Conservation (phyloP, 2,113 vertebrate genomes). For the Channa maculata region DNA sequence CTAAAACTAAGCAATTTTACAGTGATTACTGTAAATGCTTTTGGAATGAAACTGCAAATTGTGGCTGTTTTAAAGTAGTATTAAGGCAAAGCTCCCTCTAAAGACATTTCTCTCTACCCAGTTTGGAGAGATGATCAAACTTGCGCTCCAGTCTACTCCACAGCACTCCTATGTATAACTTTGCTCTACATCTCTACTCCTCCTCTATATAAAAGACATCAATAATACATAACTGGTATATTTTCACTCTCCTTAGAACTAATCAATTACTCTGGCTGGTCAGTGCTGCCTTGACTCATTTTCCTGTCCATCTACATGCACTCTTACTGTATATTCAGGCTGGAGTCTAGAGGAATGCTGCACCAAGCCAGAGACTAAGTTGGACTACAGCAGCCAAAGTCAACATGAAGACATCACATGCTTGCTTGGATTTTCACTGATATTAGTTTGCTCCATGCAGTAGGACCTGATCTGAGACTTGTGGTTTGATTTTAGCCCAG, state of each 20-base stretch:
- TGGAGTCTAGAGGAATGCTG: slow-evolving; percentile 11
- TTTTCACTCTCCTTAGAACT: slow-evolving; percentile 67
- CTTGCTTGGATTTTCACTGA: slow-evolving; percentile 16
- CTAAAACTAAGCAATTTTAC: no score
- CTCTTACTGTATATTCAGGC: slow-evolving; percentile 39
- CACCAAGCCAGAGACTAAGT: slow-evolving; percentile 9
- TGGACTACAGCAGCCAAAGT: background rate
- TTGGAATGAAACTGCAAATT: no score
- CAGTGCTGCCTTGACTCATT: slow-evolving; percentile 40
- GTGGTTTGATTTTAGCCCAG: slow-evolving; percentile 22
- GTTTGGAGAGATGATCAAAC: background rate
- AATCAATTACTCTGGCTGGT: slow-evolving; percentile 69
- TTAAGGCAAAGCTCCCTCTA: no score
- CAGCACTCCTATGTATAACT: slow-evolving; percentile 33
- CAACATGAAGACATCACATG: slow-evolving; percentile 10
- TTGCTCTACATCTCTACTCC: slow-evolving; percentile 35
- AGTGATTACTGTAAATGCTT: no score
- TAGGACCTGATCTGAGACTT: background rate
- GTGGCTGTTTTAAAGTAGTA: no score
- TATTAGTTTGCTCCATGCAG: background rate
- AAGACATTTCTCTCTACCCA: slow-evolving; percentile 8
- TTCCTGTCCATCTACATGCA: slow-evolving; percentile 31
- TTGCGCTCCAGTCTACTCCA: slow-evolving; percentile 7
- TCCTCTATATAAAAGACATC: slow-evolving; percentile 48
- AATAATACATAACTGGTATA: slow-evolving; percentile 73